Conservation (phyloP, 2,888 invertebrate species). For the Epinotia nisella region DNA sequence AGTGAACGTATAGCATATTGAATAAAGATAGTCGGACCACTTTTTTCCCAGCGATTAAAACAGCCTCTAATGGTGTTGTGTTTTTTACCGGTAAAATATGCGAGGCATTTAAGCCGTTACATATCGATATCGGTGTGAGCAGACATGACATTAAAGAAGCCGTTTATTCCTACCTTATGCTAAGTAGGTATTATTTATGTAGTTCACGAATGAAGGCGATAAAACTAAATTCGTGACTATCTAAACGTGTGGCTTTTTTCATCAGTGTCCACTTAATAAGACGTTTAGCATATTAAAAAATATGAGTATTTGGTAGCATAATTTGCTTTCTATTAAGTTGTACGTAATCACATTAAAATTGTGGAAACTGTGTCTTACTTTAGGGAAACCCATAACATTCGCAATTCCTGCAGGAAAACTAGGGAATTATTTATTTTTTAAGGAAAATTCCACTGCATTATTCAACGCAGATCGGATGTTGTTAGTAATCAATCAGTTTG, state of each 20-base stretch:
- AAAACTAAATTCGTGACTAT: constrained; percentile 31
- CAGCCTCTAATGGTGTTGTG: constrained; percentile 64
- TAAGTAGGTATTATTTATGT: constrained; percentile 38
- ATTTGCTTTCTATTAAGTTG: neutral
- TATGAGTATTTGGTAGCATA: neutral
- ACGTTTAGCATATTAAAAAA: constrained; percentile 13
- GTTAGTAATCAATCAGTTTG: constrained; percentile 37
- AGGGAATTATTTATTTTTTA: neutral
- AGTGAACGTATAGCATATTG: constrained; percentile 57
- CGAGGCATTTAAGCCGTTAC: constrained; percentile 59
- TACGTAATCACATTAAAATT: neutral
- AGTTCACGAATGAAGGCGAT: constrained; percentile 31
- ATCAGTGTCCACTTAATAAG: constrained; percentile 17
- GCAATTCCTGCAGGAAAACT: neutral
- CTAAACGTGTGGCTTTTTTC: constrained; percentile 18
- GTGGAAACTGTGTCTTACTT: neutral
- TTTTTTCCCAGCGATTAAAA: constrained; percentile 58
- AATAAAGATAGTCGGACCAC: constrained; percentile 58
- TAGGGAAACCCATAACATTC: neutral
- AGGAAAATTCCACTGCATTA: neutral
- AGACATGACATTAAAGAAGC: constrained; percentile 56
- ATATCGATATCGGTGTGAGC: constrained; percentile 55
- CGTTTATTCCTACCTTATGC: constrained; percentile 51
- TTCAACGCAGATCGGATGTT: constrained; percentile 22
- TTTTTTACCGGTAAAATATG: constrained; percentile 64